Evolutionary conservation across 2,113 vertebrate genomes (phyloP).

Genomic region (Actenoides hombroni): DNA sequence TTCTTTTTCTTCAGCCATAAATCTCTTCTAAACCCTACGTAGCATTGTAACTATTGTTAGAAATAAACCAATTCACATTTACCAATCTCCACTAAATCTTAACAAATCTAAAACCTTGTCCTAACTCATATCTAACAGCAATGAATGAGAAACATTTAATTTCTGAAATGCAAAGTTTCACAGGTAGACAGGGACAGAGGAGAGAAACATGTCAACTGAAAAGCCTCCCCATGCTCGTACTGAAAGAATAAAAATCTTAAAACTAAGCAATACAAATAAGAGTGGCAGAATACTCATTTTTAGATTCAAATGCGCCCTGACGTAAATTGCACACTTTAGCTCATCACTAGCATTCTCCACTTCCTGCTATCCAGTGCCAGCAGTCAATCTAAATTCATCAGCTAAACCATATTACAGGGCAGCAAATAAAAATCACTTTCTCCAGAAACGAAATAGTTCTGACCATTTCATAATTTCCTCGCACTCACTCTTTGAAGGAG

Average conservation of each 20-base stretch:
- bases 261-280: background rate
- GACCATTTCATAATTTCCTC: conserved; percentile 2
- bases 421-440: conserved; percentile 30
- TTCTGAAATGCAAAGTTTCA: background rate
- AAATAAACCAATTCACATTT: background rate
- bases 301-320: background rate
- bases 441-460: conserved; percentile 30
- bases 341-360: background rate
- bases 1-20: background rate
- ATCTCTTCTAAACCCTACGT: background rate
- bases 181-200: background rate
- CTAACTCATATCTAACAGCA: background rate
- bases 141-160: background rate
- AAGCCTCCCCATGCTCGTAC: background rate
- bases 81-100: background rate
- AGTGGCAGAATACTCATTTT: background rate
- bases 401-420: background rate
- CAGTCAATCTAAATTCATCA: background rate
- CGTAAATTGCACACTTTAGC: background rate
- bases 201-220: background rate
- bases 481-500: background rate
- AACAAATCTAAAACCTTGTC: background rate
- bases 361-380: background rate
- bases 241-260: background rate
- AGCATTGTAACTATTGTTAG: background rate